A percentile compares a stretch with the other conserved stretches of the same genome.
phyloP scores from a whole-genome alignment of 2,797 vertebrate genomes.

The Gastrophryne carolinensis region DNA sequence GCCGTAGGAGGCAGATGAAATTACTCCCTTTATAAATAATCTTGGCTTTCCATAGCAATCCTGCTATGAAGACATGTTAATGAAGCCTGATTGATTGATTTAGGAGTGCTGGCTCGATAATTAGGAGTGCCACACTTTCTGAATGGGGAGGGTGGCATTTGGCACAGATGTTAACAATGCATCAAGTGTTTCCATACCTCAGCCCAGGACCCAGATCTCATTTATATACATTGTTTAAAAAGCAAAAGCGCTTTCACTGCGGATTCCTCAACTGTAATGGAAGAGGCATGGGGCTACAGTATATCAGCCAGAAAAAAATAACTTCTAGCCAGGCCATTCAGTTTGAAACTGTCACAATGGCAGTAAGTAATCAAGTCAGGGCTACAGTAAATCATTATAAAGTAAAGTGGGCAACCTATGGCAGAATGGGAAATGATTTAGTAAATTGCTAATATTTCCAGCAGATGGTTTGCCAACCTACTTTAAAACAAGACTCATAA shows the following conservation, averaged over 20 bases:
- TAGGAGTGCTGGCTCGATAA: conserved; percentile 17
- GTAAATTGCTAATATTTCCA: too few species aligned
- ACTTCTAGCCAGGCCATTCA: neutral
- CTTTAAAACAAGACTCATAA: too few species aligned
- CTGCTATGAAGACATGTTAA: neutral
- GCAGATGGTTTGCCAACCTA: too few species aligned
- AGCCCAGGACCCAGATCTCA: conserved; percentile 55
- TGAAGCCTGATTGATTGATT: conserved; percentile 6
- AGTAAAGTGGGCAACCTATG: fast-evolving
- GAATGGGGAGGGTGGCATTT: conserved; percentile 54
- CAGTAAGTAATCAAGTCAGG: neutral
- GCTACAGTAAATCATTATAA: neutral
- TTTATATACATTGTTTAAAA: conserved; percentile 60
- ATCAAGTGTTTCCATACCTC: conserved; percentile 58
- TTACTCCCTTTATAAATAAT: neutral
- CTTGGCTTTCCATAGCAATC: neutral
- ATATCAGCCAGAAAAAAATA: fast-evolving
- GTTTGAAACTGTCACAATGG: fast-evolving
- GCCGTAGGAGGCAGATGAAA: too few species aligned
- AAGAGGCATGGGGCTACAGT: neutral
- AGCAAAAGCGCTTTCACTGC: conserved; percentile 46
- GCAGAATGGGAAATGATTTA: too few species aligned
- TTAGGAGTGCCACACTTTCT: conserved; percentile 5
- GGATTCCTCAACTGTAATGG: conserved; percentile 51
- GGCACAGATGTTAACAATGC: conserved; percentile 42